Percentiles rank a stretch among this genome's conserved stretches.
Conservation (phyloP, 2,113 vertebrate genomes). For the Tangachromis dhanisi region DNA sequence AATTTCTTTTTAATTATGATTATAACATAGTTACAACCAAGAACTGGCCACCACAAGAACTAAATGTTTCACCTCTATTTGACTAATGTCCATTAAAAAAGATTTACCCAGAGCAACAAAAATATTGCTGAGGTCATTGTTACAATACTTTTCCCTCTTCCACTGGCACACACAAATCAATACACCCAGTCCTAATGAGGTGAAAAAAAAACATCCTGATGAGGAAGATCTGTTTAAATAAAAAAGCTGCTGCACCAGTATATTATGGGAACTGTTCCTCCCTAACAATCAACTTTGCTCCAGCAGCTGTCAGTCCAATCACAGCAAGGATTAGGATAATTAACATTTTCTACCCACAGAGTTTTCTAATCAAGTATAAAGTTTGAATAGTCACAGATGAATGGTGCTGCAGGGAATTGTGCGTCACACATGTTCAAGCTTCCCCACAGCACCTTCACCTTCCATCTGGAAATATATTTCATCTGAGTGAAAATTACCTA, state of each 20-base stretch:
- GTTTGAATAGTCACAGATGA: slow-evolving; percentile 43
- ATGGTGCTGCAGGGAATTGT: slow-evolving; percentile 11
- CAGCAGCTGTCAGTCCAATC: slow-evolving; percentile 36
- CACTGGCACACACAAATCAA: neutral
- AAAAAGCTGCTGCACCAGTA: neutral
- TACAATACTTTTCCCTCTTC: neutral
- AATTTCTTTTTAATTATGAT: neutral
- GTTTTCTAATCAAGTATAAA: slow-evolving; percentile 48
- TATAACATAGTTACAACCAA: neutral
- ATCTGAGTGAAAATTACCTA: neutral
- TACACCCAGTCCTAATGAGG: neutral
- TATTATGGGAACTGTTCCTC: neutral
- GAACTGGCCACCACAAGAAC: neutral
- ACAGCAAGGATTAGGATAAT: slow-evolving; percentile 47
- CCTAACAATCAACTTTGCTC: slow-evolving; percentile 9
- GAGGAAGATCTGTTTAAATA: neutral
- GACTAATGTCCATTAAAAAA: neutral
- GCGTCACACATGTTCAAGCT: neutral
- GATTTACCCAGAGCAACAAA: neutral
- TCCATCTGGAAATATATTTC: neutral
- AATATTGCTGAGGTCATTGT: neutral
- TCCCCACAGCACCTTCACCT: neutral
- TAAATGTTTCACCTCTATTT: neutral
- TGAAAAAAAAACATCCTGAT: neutral
- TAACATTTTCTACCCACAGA: slow-evolving; percentile 40